A percentile compares a stretch with the other conserved stretches of the same genome.
Evolutionary conservation across 2,113 vertebrate genomes (phyloP).

Genomic region (Xiphophorus couchianus): DNA sequence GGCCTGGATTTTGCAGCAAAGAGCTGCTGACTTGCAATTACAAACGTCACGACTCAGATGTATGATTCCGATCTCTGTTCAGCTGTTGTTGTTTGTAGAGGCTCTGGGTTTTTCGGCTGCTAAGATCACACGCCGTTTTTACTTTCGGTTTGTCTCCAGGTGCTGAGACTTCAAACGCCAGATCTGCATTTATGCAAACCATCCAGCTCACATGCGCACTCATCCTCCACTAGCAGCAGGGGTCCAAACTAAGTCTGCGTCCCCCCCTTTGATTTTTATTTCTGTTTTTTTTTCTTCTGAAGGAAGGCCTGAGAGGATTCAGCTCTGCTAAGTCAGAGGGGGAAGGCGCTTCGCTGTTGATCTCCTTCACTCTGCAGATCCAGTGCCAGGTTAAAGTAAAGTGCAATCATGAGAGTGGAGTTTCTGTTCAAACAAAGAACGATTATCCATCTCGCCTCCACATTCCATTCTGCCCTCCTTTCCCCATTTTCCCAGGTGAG

Average conservation of each 20-base stretch:
- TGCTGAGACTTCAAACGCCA: slow-evolving; percentile 12
- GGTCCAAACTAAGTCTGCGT: slow-evolving; percentile 92
- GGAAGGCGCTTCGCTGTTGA: slow-evolving; percentile 55
- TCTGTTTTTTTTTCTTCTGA: slow-evolving; percentile 71
- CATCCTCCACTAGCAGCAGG: slow-evolving; percentile 82
- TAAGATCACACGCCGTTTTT: neutral
- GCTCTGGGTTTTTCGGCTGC: neutral
- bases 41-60: neutral
- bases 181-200: slow-evolving; percentile 50
- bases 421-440: slow-evolving; percentile 53
- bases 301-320: slow-evolving; percentile 85
- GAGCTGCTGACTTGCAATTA: slow-evolving; percentile 10
- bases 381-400: slow-evolving; percentile 6
- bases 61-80: slow-evolving; percentile 8
- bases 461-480: slow-evolving; percentile 29
- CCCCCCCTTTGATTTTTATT: slow-evolving; percentile 86
- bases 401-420: slow-evolving; percentile 41
- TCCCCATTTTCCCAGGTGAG: slow-evolving; percentile 60
- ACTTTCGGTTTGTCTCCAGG: neutral
- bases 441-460: slow-evolving; percentile 56
- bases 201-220: slow-evolving; percentile 38
- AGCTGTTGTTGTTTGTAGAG: slow-evolving; percentile 8
- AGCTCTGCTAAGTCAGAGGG: slow-evolving; percentile 86
- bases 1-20: neutral
- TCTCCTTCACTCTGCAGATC: slow-evolving; percentile 26